Evolutionary conservation across 2,888 invertebrate genomes (phyloP).

Genomic region (Papilio demoleus): DNA sequence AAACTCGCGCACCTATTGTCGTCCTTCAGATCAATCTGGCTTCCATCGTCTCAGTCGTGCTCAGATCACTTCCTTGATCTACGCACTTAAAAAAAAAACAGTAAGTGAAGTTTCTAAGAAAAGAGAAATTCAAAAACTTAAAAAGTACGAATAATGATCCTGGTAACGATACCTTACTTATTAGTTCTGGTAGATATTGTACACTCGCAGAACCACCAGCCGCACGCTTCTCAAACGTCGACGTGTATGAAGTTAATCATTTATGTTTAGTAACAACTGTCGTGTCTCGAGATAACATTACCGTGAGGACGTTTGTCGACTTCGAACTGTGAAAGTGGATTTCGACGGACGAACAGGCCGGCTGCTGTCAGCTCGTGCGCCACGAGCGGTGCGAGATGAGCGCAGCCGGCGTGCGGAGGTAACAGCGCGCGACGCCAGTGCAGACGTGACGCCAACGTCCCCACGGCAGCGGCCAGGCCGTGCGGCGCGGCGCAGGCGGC

Average conservation of each 20-base stretch:
- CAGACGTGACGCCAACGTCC: slow-evolving; percentile 54
- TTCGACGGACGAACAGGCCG: slow-evolving; percentile 48
- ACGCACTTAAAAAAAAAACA: too few relatives aligned
- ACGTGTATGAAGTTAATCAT: background rate
- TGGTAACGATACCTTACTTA: too few relatives aligned
- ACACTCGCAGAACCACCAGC: background rate
- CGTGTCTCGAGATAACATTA: background rate
- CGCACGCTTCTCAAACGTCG: too few relatives aligned
- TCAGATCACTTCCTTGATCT: too few relatives aligned
- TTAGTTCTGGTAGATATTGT: too few relatives aligned
- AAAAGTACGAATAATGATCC: too few relatives aligned
- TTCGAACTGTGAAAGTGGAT: slow-evolving; percentile 32
- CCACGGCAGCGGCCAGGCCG: slow-evolving; percentile 49
- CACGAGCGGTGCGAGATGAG: slow-evolving; percentile 43
- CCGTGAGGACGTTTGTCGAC: slow-evolving; percentile 27
- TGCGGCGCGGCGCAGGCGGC: slow-evolving; percentile 46
- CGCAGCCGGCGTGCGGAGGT: slow-evolving; percentile 50
- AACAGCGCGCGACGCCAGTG: slow-evolving; percentile 60
- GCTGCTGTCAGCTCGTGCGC: slow-evolving; percentile 51
- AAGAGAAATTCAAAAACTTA: too few relatives aligned
- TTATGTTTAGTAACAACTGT: slow-evolving; percentile 1
- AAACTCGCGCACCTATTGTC: background rate
- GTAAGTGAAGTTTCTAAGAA: too few relatives aligned
- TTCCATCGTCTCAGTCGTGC: background rate
- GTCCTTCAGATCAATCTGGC: background rate